Percentiles rank a stretch among this genome's conserved stretches.
phyloP scores from a whole-genome alignment of 2,113 vertebrate species.

The Pedetes capensis region DNA sequence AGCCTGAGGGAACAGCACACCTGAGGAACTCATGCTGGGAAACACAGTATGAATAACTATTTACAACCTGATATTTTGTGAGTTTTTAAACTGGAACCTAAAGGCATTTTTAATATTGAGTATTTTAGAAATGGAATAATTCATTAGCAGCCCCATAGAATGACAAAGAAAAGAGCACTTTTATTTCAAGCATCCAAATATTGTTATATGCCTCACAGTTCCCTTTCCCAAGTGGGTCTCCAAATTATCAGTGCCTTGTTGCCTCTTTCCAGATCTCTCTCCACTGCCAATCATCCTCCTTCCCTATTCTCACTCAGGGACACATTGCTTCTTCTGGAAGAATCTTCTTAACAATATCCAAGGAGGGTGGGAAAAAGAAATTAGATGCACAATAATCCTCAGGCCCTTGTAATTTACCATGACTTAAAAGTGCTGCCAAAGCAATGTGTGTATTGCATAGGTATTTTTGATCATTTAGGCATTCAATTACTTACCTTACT shows the following conservation, averaged over 20 bases:
- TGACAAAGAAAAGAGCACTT: neutral
- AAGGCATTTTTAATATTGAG: conserved; percentile 19
- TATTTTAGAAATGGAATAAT: neutral
- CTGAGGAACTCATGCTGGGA: neutral
- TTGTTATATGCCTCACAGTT: neutral
- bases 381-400: neutral
- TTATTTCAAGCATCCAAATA: neutral
- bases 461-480: too few relatives aligned
- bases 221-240: neutral
- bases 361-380: conserved; percentile 17
- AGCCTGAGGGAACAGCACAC: neutral
- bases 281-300: neutral
- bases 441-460: neutral
- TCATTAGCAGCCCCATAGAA: neutral
- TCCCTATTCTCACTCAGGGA: neutral
- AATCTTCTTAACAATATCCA: conserved; percentile 22
- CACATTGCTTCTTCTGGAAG: neutral
- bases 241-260: neutral
- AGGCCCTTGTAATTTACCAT: neutral
- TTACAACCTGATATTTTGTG: neutral
- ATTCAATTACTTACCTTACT: too few relatives aligned
- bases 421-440: conserved; percentile 28
- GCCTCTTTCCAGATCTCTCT: neutral
- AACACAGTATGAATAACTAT: neutral
- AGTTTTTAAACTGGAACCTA: conserved; percentile 4